Evolutionary conservation across 2,797 vertebrate species (phyloP), one percentile per base, ranked within the genome.

Genomic region (Microctenopoma stevenorrisi): DNA sequence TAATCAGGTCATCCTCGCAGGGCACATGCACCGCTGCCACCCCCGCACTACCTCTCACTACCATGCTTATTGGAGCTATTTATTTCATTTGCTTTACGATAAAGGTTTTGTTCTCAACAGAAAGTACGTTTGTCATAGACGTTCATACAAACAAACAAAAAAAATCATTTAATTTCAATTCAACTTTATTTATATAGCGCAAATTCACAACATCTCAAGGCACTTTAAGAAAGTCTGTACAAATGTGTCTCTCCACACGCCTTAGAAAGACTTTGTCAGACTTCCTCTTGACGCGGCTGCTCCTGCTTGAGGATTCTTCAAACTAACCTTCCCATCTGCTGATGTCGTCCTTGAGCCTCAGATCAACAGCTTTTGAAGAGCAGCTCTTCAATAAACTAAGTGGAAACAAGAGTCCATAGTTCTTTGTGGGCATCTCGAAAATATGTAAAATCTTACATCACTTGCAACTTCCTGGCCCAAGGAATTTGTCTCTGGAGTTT

Each of bases 401-500:
- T 33, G 28, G 46, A 58, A 59, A 54, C 10, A 16, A 16, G 14
- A 2, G 48, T 52, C 15, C 3, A 16, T 44, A 26, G 4, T 46
- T 71, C 13, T 55, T 47, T 68, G 37, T 59, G 22, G 35, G 25
- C 28, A 26, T 58, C 37, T 40, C 5, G 3, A 35, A 68, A 50
- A 54, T 12, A 37, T 40, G 30, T 38, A 2, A 56, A 30, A 8
- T 61, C 35, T 16, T n/a, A n/a, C 3, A 46, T 53, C 30, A 33
- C 13, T 47, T 72, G 63, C 53, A 43, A 61, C 48, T 13, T 49
- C 25, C 61, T 35, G 0, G 3, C 11, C 28, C 53, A 63, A 73
- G 26, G 1, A 67, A 43, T 57, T 49, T 26, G 2, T 28, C 58
- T 74, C 59, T 47, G 18, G 52, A 18, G 9, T 70, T 74, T 48